These are phyloP conservation scores for Hypomecis atomaria DNA, from an alignment of 2,888 invertebrate species.

Conservation along the genomic window DNA sequence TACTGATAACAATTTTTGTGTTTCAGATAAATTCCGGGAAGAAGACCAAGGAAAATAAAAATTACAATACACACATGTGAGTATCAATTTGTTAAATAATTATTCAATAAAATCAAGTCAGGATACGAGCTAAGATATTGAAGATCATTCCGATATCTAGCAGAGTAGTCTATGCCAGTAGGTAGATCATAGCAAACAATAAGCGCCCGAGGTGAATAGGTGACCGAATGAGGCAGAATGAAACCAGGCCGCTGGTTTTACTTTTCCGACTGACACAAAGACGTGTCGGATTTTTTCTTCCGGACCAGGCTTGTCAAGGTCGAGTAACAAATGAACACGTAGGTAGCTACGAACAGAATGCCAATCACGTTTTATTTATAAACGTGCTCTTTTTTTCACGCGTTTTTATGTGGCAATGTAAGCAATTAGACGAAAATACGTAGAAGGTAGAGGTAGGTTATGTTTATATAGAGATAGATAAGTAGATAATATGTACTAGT, in stretches of 20 bases:
- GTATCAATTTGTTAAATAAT: no score
- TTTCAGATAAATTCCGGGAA: no score
- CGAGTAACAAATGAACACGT: slow-evolving; percentile 29
- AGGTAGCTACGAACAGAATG: slow-evolving; percentile 20
- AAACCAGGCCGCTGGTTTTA: slow-evolving; percentile 18
- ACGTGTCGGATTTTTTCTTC: slow-evolving; percentile 39
- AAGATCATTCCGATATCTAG: no score
- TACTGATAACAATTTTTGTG: no score
- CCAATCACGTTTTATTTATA: slow-evolving; percentile 32
- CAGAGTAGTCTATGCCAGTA: background rate
- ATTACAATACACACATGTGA: no score
- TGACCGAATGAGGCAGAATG: slow-evolving; percentile 7
- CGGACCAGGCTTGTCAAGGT: slow-evolving; percentile 37
- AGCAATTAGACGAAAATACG: slow-evolving; percentile 16
- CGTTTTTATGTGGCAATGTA: slow-evolving; percentile 19
- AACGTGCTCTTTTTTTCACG: slow-evolving; percentile 28
- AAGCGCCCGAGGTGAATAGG: slow-evolving; percentile 13
- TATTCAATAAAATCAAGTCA: no score
- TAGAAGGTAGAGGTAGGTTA: background rate
- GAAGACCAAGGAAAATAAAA: no score
- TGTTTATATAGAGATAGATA: slow-evolving; percentile 12
- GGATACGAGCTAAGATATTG: no score
- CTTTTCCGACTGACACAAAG: slow-evolving; percentile 36
- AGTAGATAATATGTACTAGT: no score
- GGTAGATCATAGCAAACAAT: background rate